These are phyloP conservation scores for Idaea aversata DNA, from an alignment of 2,888 invertebrate genomes.

Conservation along the genomic window DNA sequence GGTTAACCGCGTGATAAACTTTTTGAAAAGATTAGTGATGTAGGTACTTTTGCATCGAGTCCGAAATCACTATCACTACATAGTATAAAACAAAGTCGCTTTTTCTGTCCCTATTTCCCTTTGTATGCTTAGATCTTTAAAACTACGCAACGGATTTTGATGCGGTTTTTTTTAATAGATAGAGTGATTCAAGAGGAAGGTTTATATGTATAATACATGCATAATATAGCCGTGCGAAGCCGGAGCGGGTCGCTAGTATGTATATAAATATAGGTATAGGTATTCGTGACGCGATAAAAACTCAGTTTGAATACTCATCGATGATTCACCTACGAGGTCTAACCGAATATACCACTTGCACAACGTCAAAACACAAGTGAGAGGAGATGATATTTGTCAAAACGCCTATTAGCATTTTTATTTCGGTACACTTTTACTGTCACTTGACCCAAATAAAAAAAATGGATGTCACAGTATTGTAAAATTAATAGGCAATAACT, in stretches of 20 bases:
- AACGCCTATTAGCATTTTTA: slow-evolving; percentile 1
- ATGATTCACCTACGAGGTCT: slow-evolving; percentile 69
- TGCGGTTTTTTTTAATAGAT: no score
- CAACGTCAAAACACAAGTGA: slow-evolving; percentile 58
- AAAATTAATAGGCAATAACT: not conserved
- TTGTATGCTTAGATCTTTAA: no score
- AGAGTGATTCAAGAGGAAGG: no score
- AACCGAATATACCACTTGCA: slow-evolving; percentile 71
- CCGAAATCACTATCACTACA: no score
- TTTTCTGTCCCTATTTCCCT: no score
- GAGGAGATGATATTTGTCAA: slow-evolving; percentile 43
- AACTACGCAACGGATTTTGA: no score
- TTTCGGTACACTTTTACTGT: slow-evolving; percentile 8
- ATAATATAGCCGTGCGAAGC: no score
- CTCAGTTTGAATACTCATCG: slow-evolving; percentile 75
- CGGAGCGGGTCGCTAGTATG: no score
- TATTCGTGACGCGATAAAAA: slow-evolving; percentile 66
- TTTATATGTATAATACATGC: no score
- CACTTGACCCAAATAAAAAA: not conserved
- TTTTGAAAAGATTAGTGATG: slow-evolving; percentile 28
- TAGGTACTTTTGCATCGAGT: slow-evolving; percentile 35
- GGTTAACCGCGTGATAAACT: slow-evolving; percentile 19
- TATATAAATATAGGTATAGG: slow-evolving; percentile 25
- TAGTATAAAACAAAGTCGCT: no score
- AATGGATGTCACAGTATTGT: slow-evolving; percentile 7